Conservation (phyloP, 2,888 invertebrate species). For the Eristalinus sepulchralis region DNA sequence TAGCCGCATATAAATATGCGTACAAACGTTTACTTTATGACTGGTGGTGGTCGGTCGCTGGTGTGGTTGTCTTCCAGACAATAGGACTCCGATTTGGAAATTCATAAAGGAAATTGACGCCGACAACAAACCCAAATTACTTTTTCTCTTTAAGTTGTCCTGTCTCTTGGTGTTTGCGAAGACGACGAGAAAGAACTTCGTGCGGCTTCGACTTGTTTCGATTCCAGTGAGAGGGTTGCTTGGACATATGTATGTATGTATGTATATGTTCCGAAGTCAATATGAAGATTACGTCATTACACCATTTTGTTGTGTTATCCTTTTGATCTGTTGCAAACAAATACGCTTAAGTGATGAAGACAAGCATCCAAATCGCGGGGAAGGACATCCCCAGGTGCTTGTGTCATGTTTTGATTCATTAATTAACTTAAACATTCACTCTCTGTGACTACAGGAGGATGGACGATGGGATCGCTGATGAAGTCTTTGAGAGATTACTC, state of each 20-base stretch:
- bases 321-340: constrained; percentile 22
- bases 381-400: not conserved
- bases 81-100: constrained; percentile 65
- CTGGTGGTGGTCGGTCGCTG: constrained; percentile 47
- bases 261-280: constrained; percentile 9
- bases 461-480: not conserved
- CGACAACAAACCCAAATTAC: constrained; percentile 59
- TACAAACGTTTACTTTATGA: constrained; percentile 51
- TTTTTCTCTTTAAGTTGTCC: constrained; percentile 47
- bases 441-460: not conserved
- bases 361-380: not conserved
- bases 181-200: not conserved
- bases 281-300: constrained; percentile 54
- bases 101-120: constrained; percentile 70
- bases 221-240: not conserved
- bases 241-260: not conserved
- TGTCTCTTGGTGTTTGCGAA: not conserved
- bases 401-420: not conserved
- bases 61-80: constrained; percentile 66
- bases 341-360: constrained; percentile 6
- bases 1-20: constrained; percentile 37
- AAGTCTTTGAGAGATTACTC: not conserved
- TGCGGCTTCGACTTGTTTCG: not conserved
- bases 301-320: not conserved
- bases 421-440: not conserved